Conservation (phyloP, 2,113 vertebrate species). For the Pterocles gutturalis region DNA sequence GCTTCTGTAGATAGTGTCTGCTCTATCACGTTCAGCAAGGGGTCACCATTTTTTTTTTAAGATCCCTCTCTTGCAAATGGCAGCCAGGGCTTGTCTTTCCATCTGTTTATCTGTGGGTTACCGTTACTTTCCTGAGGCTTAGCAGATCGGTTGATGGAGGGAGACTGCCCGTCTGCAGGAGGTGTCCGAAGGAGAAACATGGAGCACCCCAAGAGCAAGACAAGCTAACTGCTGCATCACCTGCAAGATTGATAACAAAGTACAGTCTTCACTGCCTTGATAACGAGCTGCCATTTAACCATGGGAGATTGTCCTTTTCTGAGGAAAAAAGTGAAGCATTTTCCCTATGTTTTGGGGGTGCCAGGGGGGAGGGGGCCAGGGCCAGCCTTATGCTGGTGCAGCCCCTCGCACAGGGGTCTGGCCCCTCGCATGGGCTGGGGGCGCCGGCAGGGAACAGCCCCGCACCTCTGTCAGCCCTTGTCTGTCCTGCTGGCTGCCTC, state of each 20-base stretch:
- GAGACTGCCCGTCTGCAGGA: not conserved
- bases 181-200: not conserved
- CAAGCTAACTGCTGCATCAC: not conserved
- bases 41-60: accelerated
- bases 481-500: not conserved
- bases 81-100: not conserved
- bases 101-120: not conserved
- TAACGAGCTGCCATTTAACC: not conserved
- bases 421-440: not conserved
- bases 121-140: not conserved
- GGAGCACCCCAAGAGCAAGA: not conserved
- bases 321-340: not conserved
- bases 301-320: not conserved
- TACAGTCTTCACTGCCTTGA: not conserved
- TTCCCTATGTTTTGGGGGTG: accelerated
- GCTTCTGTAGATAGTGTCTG: not conserved
- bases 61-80: not conserved
- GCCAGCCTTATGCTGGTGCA: accelerated
- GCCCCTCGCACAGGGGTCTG: not conserved
- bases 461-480: not conserved
- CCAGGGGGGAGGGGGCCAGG: not conserved
- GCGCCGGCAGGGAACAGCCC: not conserved
- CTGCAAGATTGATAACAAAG: not conserved
- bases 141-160: not conserved
- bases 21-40: not conserved